Base-by-base conservation (phyloP, 2,888 invertebrate genomes). In the Noctua janthe region DNA sequence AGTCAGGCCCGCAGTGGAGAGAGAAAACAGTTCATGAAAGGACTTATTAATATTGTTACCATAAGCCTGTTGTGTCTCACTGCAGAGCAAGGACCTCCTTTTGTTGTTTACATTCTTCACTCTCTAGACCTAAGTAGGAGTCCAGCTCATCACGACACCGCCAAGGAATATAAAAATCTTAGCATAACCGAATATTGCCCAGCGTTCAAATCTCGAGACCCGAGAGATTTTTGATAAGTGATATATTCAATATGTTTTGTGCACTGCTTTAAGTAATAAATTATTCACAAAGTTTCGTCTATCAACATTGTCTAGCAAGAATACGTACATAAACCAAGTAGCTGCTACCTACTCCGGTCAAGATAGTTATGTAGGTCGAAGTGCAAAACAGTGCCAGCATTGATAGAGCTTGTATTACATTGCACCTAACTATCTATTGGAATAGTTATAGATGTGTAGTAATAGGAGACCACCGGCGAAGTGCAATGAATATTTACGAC, bases 341-440 rank as follows among this genome's bases (percentile, higher is more conserved):
- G 0, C 23, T 43, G 35, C 56, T 67, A 47, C 35, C 47, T 64
- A 20, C 62, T 82, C 51, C 43, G 47, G n/a, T 49, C 35, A 15
- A 47, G 69, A 15, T 83, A 84, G 66, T 10, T 54, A 74, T 47
- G 66, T 82, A 71, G 72, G 56, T 73, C 51, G 64, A 59, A 81
- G 74, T 85, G 81, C 81, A 71, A 81, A 71, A 83, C 85, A 83
- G 85, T 85, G 72, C 72, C 23, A 74, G 71, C 86, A 85, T 83
- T 83, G 83, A 83, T 81, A 85, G 39, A 51, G 85, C 59, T 67
- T 82, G 80, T 72, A 67, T 85, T 72, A 80, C 81, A 74, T 35
- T 71, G 74, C 51, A 74, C 15, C 62, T 62, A 67, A 6, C 29
- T 74, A 74, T 13, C 20, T 71, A 69, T 17, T 3, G 17, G 11